Evolutionary conservation across 1,140 invertebrate species (phyloP), one percentile per base, ranked within the genome.

Genomic region (Eueides isabella): DNA sequence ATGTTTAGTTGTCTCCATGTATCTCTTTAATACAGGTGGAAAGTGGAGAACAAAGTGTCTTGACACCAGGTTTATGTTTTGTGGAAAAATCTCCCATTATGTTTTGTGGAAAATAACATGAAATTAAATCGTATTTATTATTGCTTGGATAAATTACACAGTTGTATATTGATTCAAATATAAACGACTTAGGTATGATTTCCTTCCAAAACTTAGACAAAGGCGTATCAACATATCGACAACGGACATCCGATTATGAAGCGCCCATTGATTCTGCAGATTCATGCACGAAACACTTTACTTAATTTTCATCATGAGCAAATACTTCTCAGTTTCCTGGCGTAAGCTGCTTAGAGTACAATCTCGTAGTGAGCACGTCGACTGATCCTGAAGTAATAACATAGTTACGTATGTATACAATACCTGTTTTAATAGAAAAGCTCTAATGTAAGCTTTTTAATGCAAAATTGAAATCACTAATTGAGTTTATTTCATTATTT

Each of bases 261-360:
- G 48, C 23, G 19, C 0, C 48, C 5, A 55, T 55, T 23, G 48
- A 55, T 55, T 55, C 19, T 55, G 3, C 23, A 12, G 19, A 55
- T 55, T 55, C 48, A 26, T 55, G 26, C 48, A 55, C 48, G 48
- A 55, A 23, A 23, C 48, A 55, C 48, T 55, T 55, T 55, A 26
- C 23, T 55, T 55, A 23, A 26, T 55, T 55, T 55, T 55, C 48
- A 55, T 55, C 48, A 55, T 64, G 35, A 64, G 61, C 65, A 71
- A 65, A 63, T 63, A 63, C 33, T 26, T 63, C 61, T 63, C 61
- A 64, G 62, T 71, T 71, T 71, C 61, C 28, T 12, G 16, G 7
- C 31, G 7, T 71, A 71, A 71, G 61, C 69, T 35, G 69, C 61
- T 71, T 71, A 64, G 31, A 31, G 19, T 48, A 69, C 61, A 64